Evolutionary conservation across 2,113 vertebrate genomes (phyloP).

Genomic region (Perca flavescens): DNA sequence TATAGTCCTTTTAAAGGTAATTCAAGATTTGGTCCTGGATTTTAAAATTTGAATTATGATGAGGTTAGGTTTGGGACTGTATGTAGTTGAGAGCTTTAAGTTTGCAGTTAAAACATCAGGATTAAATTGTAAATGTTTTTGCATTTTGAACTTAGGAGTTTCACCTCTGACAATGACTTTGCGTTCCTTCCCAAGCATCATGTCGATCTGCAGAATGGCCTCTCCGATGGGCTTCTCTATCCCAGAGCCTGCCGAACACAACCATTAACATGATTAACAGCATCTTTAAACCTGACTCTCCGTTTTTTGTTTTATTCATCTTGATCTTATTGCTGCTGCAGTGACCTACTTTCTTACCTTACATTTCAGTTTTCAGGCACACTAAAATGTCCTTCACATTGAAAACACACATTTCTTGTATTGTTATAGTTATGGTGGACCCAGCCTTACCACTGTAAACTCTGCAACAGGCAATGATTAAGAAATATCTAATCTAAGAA

Average conservation of each 20-base stretch:
- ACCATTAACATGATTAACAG: background rate
- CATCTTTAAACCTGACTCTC: background rate
- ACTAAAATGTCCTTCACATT: background rate
- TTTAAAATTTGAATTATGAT: background rate
- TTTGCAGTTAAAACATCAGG: background rate
- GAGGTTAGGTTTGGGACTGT: background rate
- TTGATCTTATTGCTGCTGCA: background rate
- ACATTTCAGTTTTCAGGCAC: background rate
- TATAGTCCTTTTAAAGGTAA: background rate
- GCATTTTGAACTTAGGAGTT: background rate
- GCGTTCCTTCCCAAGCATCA: conserved; percentile 93
- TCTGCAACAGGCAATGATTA: too few species aligned
- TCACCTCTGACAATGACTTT: conserved; percentile 94
- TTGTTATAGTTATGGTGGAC: background rate
- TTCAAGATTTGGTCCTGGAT: background rate
- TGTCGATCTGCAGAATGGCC: conserved; percentile 93
- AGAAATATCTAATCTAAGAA: background rate
- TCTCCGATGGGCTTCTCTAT: conserved; percentile 94
- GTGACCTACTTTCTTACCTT: background rate
- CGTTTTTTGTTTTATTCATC: background rate
- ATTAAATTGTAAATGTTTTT: background rate
- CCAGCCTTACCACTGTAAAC: background rate
- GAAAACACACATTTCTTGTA: background rate
- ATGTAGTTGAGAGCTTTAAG: background rate
- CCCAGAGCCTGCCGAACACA: conserved; percentile 86